Percentiles rank a stretch among this genome's conserved stretches.
Conservation (phyloP, 2,888 invertebrate genomes). For the Rotaria sp. region DNA sequence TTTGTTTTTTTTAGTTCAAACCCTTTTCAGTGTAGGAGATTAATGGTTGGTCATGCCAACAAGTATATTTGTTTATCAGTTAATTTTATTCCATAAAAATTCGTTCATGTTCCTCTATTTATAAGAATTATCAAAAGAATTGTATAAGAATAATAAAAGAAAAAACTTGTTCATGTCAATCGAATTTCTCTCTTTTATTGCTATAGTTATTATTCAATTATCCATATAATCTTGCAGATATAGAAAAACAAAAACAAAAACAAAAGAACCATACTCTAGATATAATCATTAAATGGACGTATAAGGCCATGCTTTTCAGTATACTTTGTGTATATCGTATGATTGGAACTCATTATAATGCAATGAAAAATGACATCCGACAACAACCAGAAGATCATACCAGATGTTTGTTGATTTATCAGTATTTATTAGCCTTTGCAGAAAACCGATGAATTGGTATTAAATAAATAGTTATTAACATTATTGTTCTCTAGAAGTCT, state of each 20-base stretch:
- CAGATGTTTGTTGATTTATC: slow-evolving; percentile 14
- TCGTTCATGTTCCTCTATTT: too few species aligned
- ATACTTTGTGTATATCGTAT: not conserved
- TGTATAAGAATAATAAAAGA: too few species aligned
- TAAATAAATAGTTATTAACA: not conserved
- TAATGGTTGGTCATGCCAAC: too few species aligned
- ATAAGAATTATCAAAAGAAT: too few species aligned
- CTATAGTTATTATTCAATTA: not conserved
- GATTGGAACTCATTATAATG: not conserved
- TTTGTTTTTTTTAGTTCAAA: too few species aligned
- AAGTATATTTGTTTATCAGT: too few species aligned
- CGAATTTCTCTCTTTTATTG: too few species aligned
- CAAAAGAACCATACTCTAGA: not conserved
- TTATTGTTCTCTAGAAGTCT: not conserved
- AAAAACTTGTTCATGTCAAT: too few species aligned
- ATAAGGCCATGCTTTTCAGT: not conserved
- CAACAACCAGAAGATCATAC: not conserved
- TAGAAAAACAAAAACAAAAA: not conserved
- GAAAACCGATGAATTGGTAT: not conserved
- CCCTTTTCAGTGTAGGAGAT: too few species aligned
- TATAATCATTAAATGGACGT: not conserved
- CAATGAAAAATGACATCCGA: not conserved
- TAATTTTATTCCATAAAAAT: too few species aligned
- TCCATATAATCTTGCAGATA: not conserved
- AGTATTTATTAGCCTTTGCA: not conserved